Evolutionary conservation across 1,140 invertebrate species (phyloP), one percentile per base, ranked within the genome.

Genomic region (Argopecten irradians): DNA sequence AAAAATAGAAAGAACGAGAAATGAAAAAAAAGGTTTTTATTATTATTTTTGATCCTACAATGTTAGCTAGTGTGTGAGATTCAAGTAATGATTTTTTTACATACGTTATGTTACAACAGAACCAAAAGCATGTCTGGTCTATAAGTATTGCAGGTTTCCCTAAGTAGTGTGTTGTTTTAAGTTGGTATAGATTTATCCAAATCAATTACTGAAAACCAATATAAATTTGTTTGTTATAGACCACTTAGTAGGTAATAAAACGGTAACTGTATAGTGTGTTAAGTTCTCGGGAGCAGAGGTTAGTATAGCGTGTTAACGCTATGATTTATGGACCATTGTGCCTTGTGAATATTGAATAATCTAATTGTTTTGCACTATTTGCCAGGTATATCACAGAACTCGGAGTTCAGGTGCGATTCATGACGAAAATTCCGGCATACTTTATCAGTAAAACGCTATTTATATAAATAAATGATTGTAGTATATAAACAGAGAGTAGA

Each of bases 391-490:
- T 8, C 55, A 71, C 22, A 71, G 55, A n/a, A n/a, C 55, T 28
- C 55, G n/a, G 28, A 3, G n/a, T 71, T 71, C n/a, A 28, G 55
- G 55, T 71, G 55, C 55, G 22, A 71, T 71, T 0, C 55, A n/a
- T 71, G 55, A 71, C 55, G 0, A 39, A 39, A 71, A 71, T 71
- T 71, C 16, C 55, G 1, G 16, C 55, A 71, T n/a, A 28, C 55
- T 71, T 46, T 11, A 46, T 46, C 55, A 28, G 55, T 71, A 71
- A 71, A 71, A 71, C n/a, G 5, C 22, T n/a, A 71, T 28, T 71
- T 71, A 28, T 71, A 71, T 71, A 71, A 71, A 71, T 71, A 71
- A 71, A 71, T 71, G n/a, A 71, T 71, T 71, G 55, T 71, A 71
- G 55, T 71, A 71, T 71, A 71, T 71, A 71, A 71, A 71, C 55